Base-by-base conservation (phyloP, 2,888 invertebrate species). In the Pocota personata region DNA sequence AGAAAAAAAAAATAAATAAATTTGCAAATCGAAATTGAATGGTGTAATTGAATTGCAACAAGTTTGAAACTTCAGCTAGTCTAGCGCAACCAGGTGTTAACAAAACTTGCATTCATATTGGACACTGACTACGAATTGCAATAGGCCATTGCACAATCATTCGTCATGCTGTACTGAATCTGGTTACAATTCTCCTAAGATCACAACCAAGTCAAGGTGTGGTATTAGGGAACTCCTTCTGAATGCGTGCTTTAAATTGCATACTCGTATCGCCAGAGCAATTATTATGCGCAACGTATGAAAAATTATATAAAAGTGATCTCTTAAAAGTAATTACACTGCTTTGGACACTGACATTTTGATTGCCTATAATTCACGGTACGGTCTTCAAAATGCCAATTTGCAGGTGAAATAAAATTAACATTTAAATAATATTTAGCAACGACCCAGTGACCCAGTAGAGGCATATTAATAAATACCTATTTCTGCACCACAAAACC, bases 31-130 rank as follows among this genome's bases (percentile, higher is more conserved):
- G 57, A 32, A 46, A 27, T 32, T 64, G 14, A 55, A 6, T 19
- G 27, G 32, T 8, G 10, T n/a, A 50, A 50, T 37, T 43, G 48
- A 14, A 66, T 32, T 21, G 40, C 14, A 6, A 8, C 8, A 37
- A 69, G 16, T 55, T 16, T 14, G 57, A 46, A 37, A 21, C 46
- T 30, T 43, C 24, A 35, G 16, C 16, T n/a, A 50, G 77, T 57
- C 55, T 76, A 76, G 69, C 73, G 78, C 66, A 73, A 67, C 82
- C 79, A 73, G 60, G 83, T 83, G 83, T 83, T 83, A 79, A 79
- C 66, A 73, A 78, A 75, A 24, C 43, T 10, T 66, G 58, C 72
- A 66, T 48, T 66, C 10, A 50, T 35, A 27, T 27, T n/a, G 60
- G 32, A 10, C 67, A 12, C 30, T 21, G 24, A 24, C 2, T 3